These are phyloP conservation scores for Phyllotreta cruciferae DNA, from an alignment of 2,888 invertebrate genomes.

Conservation along the genomic window DNA sequence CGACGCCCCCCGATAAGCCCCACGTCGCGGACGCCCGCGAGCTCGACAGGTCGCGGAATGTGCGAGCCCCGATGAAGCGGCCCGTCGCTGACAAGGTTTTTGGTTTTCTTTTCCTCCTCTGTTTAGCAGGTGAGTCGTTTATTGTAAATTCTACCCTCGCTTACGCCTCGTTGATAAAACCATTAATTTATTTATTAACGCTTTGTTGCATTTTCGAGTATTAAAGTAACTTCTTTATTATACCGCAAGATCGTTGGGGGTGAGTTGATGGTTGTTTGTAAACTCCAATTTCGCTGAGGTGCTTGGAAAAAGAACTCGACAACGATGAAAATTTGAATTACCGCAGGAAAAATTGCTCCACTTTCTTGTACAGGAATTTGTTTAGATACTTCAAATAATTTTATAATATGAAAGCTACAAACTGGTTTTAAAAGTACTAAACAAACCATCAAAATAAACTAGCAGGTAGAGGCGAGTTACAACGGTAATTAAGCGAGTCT, in stretches of 20 bases:
- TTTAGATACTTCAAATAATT: too few relatives aligned
- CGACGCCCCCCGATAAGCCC: slow-evolving; percentile 44
- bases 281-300: slow-evolving; percentile 22
- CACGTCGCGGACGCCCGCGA: slow-evolving; percentile 27
- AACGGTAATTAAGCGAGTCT: background rate
- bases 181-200: slow-evolving; percentile 9
- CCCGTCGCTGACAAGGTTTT: too few relatives aligned
- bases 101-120: too few relatives aligned
- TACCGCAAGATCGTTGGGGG: too few relatives aligned
- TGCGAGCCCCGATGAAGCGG: too few relatives aligned
- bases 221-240: too few relatives aligned
- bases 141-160: too few relatives aligned
- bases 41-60: slow-evolving; percentile 1
- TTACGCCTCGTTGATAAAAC: too few relatives aligned
- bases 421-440: too few relatives aligned
- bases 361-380: background rate
- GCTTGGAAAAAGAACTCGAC: slow-evolving; percentile 20
- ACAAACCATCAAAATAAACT: too few relatives aligned
- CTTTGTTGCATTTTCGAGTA: slow-evolving; percentile 17
- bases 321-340: slow-evolving; percentile 28
- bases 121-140: too few relatives aligned
- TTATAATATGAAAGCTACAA: too few relatives aligned
- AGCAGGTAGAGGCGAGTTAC: background rate
- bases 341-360: slow-evolving; percentile 24
- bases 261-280: background rate